Evolutionary conservation across 2,888 invertebrate genomes (phyloP).

Genomic region (Latheticus oryzae): DNA sequence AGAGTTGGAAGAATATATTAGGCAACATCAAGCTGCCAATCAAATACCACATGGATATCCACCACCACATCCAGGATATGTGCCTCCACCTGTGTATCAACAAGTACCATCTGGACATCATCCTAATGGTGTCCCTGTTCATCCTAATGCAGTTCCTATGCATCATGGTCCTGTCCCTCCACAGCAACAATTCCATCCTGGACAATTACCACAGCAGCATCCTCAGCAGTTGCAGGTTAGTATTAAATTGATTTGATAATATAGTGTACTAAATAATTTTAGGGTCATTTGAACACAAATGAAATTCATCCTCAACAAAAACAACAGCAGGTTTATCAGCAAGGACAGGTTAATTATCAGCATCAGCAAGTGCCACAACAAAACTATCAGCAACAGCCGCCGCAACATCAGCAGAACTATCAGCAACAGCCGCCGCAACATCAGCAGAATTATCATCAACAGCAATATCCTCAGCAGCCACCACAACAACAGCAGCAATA

Average conservation of each 20-base stretch:
- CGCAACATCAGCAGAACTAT: slow-evolving; percentile 5
- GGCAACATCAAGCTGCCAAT: slow-evolving; percentile 56
- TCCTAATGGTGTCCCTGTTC: slow-evolving; percentile 37
- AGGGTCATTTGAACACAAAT: slow-evolving; percentile 49
- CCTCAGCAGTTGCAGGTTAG: slow-evolving; percentile 25
- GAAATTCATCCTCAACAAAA: slow-evolving; percentile 53
- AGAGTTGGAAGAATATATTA: slow-evolving; percentile 78
- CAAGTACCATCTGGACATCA: slow-evolving; percentile 49
- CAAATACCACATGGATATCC: slow-evolving; percentile 46
- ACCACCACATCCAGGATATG: slow-evolving; percentile 44
- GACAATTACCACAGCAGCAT: slow-evolving; percentile 42
- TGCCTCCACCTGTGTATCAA: slow-evolving; percentile 42
- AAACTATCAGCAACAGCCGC: slow-evolving; percentile 39
- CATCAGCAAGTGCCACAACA: slow-evolving; percentile 38
- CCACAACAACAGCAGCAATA: slow-evolving; percentile 41
- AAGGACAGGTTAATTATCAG: slow-evolving; percentile 22
- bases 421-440: slow-evolving; percentile 11
- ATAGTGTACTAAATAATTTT: background rate
- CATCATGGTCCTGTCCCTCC: slow-evolving; percentile 43
- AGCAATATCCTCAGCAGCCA: slow-evolving; percentile 35
- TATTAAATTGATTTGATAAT: background rate
- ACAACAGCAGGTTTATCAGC: slow-evolving; percentile 46
- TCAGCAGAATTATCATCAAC: slow-evolving; percentile 43
- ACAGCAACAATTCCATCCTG: slow-evolving; percentile 42
- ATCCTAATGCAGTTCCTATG: slow-evolving; percentile 51